Base-by-base conservation (phyloP, 2,888 invertebrate species). In the Campoplex nolae region DNA sequence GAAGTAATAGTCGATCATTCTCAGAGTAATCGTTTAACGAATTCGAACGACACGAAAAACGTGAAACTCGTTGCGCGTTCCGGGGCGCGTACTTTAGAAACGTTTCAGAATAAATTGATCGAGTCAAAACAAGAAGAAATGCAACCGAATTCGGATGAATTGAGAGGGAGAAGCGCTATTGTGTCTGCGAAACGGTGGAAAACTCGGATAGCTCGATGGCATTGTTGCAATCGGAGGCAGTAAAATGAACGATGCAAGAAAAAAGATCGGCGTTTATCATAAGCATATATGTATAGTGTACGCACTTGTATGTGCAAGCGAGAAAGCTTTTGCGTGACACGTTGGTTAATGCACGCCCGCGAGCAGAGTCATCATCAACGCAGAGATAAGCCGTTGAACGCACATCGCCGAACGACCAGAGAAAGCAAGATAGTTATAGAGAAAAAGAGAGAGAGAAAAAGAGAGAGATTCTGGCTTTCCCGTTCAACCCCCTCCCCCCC, bases 331-430 rank as follows among this genome's bases (percentile, higher is more conserved):
- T 80, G 62, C 54, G 48, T 67, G 54, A 74, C 74, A 68, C 74
- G 84, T 58, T 56, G 74, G 68, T 68, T 79, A 56, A 56, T 56
- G 62, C 65, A 38, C 58, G n/a, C 74, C 48, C 54, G 74, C 76
- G 62, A 74, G 78, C 74, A 56, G 84, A 85, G 76, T 85, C 81
- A 81, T 85, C 80, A 71, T 56, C 42, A 48, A 71, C 45, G 65
- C 54, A 80, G 54, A 85, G 85, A 85, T 85, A 85, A 85, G 85
- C 85, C 85, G 76, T 76, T 70, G 76, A 71, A 76, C 80, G 84
- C 79, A 32, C 62, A 79, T 74, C 79, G 68, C 68, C 79, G 79
- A 74, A 56, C 79, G 74, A 38, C 78, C 73, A 35, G 79, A 58
- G 62, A 13, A 13, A 58, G 70, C 6, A 13, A 71, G 13, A 71